These are phyloP conservation scores for Ophonus ardosiacus DNA, from an alignment of 2,888 invertebrate genomes.

Conservation along the genomic window DNA sequence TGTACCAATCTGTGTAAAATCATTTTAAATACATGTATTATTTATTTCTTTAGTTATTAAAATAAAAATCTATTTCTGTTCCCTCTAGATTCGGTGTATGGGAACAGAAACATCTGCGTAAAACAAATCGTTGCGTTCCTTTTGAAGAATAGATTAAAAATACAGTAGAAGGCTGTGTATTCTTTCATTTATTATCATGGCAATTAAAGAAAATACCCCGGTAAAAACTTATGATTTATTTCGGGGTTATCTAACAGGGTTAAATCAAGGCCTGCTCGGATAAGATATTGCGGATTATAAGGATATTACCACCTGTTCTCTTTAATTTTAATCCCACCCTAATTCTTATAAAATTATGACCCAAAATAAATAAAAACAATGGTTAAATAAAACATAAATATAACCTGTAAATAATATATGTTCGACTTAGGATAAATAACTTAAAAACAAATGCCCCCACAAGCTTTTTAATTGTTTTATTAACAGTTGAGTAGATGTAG, in stretches of 20 bases:
- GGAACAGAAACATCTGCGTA: conserved; percentile 1
- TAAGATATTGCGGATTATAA: conserved; percentile 55
- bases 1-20: too few relatives aligned
- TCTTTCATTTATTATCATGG: neutral
- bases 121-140: neutral
- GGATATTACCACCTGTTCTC: conserved; percentile 57
- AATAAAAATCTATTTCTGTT: neutral
- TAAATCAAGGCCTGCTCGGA: conserved; percentile 18
- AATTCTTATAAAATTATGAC: conserved; percentile 33
- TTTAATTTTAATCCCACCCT: conserved; percentile 13
- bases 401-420: conserved; percentile 18
- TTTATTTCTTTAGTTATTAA: too few relatives aligned
- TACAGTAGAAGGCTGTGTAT: neutral
- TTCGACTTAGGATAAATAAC: conserved; percentile 34
- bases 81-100: neutral
- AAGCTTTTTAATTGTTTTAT: neutral
- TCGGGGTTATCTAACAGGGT: conserved; percentile 17
- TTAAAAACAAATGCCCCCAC: conserved; percentile 24
- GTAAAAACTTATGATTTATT: conserved; percentile 43
- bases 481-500: conserved; percentile 28
- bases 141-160: conserved; percentile 36
- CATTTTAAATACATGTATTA: too few relatives aligned
- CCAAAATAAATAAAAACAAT: conserved; percentile 20
- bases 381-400: conserved; percentile 13
- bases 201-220: conserved; percentile 8